These are phyloP conservation scores for Urocitellus parryii DNA, from an alignment of 2,113 vertebrate species.

Conservation along the genomic window DNA sequence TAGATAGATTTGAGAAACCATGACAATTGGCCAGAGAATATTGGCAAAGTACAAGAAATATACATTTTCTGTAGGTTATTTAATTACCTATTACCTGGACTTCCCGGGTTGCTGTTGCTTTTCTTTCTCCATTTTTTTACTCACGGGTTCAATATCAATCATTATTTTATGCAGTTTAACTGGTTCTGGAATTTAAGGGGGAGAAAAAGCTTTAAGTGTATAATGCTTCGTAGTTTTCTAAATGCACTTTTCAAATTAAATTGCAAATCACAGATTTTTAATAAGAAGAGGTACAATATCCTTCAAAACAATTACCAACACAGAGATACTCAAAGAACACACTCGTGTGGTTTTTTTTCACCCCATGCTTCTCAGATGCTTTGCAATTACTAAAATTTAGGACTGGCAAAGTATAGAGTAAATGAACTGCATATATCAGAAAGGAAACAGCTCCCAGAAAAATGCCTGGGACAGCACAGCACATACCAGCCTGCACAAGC, in stretches of 20 bases:
- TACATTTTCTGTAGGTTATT: neutral
- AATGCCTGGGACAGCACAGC: constrained; percentile 2
- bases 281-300: constrained; percentile 59
- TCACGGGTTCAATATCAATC: constrained; percentile 64
- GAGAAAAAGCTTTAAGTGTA: constrained; percentile 60
- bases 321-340: constrained; percentile 70
- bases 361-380: constrained; percentile 53
- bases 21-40: constrained; percentile 18
- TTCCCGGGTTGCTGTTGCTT: constrained; percentile 9
- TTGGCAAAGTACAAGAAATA: constrained; percentile 1
- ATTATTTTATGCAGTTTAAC: constrained; percentile 75
- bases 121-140: constrained; percentile 77
- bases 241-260: constrained; percentile 68
- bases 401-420: constrained; percentile 55
- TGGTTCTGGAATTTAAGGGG: constrained; percentile 75
- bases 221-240: constrained; percentile 16
- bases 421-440: constrained; percentile 77
- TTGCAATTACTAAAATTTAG: constrained; percentile 81
- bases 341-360: constrained; percentile 46
- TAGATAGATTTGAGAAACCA: constrained; percentile 28
- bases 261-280: constrained; percentile 67
- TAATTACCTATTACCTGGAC: constrained; percentile 73
- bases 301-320: constrained; percentile 75
- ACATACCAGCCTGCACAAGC: neutral
- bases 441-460: constrained; percentile 5